Base-by-base conservation (phyloP, 2,113 vertebrate species). In the Microcebus tavaratra region DNA sequence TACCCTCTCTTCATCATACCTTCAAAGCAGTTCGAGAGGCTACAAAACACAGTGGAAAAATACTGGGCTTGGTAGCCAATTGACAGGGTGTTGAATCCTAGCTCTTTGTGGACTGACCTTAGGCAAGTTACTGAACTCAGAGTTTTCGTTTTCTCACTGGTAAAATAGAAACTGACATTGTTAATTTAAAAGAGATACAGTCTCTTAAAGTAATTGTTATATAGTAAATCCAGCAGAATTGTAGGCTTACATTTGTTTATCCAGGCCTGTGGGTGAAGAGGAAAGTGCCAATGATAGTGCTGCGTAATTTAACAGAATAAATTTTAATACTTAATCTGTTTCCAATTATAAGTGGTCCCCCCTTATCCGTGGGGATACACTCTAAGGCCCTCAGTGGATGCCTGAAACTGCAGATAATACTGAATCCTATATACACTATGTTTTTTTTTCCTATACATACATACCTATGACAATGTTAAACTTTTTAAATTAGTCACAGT, bases 21-120 rank as follows among this genome's bases (percentile, higher is more conserved):
- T 31, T 31, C 23, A 61, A 79, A 79, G 45, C 45, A 84, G 78
- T 76, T 91, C 79, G 42, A 79, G 88, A 59, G 31, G 2, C 20
- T 27, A 23, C 73, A 92, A 68, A 59, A 80, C 9, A 31, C 55
- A 78, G 48, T 70, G 68, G 36, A 53, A 82, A 86, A 91, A 63
- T 70, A 92, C 6, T 84, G 55, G 42, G 34, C 10, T 93, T 88
- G 25, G 18, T 80, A 80, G 72, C 25, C 57, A 59, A 14, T 86
- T n/a, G 31, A 59, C n/a, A 89, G 45, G 81, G 45, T 73, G 72
- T 73, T 89, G 72, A 95, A 96, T 84, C 50, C 59, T 87, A 94
- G 29, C 23, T 91, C 34, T 92, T 79, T 79, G 25, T 21, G 12
- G 31, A 73, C 13, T 39, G 57, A 72, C 45, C 6, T 95, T 85